Conservation (phyloP, 2,888 invertebrate species). For the Megaustenia siamemsis region DNA sequence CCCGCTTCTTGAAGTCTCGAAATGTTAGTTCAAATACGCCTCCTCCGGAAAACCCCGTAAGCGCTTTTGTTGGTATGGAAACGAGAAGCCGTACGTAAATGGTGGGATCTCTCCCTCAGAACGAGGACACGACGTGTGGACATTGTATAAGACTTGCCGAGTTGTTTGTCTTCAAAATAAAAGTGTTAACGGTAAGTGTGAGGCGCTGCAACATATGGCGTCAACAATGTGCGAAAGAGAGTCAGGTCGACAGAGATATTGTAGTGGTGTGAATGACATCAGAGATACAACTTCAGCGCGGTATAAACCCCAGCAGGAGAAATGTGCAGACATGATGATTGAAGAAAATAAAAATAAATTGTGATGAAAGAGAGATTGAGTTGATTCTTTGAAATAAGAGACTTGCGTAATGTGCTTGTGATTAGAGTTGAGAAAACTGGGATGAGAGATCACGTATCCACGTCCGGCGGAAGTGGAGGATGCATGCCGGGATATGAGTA, state of each 20-base stretch:
- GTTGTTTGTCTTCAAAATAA: too few species aligned
- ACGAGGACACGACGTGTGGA: too few species aligned
- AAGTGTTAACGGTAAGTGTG: background rate
- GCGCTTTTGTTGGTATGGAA: too few species aligned
- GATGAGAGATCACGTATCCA: conserved; percentile 24
- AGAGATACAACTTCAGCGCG: too few species aligned
- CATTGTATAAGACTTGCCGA: too few species aligned
- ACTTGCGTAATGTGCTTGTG: background rate
- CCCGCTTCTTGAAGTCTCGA: too few species aligned
- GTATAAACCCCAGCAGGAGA: background rate
- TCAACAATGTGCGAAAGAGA: background rate
- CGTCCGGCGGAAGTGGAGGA: conserved; percentile 36
- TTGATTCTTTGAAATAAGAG: conserved; percentile 7
- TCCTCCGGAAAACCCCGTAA: too few species aligned
- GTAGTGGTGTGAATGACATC: background rate
- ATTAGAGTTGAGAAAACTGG: background rate
- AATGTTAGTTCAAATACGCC: too few species aligned
- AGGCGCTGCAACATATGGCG: background rate
- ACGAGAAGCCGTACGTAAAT: too few species aligned
- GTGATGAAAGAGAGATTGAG: too few species aligned
- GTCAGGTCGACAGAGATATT: background rate
- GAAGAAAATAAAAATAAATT: too few species aligned
- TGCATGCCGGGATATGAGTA: background rate
- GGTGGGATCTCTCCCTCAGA: too few species aligned
- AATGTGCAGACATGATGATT: background rate